phyloP scores from a whole-genome alignment of 2,797 vertebrate genomes.

The Myripristis jacobus region DNA sequence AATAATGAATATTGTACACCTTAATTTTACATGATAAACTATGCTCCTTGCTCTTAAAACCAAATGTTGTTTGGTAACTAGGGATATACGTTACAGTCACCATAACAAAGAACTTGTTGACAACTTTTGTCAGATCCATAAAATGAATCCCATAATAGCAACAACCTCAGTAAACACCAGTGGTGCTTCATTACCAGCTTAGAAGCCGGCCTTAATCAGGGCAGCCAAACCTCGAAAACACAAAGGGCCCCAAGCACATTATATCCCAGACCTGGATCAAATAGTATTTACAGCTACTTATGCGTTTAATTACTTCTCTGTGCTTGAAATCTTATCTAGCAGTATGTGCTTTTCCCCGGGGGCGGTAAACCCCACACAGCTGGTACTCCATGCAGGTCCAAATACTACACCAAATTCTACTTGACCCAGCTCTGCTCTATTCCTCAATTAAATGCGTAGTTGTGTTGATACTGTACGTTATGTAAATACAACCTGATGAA shows the following conservation, averaged over 20 bases:
- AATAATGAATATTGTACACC: neutral
- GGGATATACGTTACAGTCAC: slow-evolving; percentile 29
- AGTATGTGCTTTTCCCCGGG: slow-evolving; percentile 6
- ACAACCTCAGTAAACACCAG: slow-evolving; percentile 42
- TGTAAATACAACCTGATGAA: slow-evolving; percentile 63
- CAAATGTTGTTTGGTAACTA: no score
- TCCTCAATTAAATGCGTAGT: slow-evolving; percentile 23
- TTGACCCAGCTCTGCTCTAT: slow-evolving; percentile 31
- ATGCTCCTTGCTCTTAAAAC: no score
- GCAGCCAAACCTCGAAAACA: slow-evolving; percentile 20
- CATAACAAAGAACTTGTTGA: slow-evolving; percentile 10
- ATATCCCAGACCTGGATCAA: neutral
- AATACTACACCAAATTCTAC: slow-evolving; percentile 34
- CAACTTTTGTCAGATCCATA: slow-evolving; percentile 9
- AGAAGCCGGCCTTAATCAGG: slow-evolving; percentile 27
- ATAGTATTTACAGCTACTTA: neutral
- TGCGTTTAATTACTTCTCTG: slow-evolving; percentile 14
- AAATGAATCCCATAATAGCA: slow-evolving; percentile 3
- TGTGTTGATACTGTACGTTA: slow-evolving; percentile 51
- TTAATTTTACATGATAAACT: neutral
- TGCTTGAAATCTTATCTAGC: slow-evolving; percentile 7
- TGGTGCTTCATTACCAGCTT: slow-evolving; percentile 68
- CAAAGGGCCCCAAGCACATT: neutral
- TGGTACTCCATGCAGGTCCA: slow-evolving; percentile 37
- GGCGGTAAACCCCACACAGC: slow-evolving; percentile 7